Evolutionary conservation across 2,888 invertebrate species (phyloP).

Genomic region (Leptopterna dolabrata): DNA sequence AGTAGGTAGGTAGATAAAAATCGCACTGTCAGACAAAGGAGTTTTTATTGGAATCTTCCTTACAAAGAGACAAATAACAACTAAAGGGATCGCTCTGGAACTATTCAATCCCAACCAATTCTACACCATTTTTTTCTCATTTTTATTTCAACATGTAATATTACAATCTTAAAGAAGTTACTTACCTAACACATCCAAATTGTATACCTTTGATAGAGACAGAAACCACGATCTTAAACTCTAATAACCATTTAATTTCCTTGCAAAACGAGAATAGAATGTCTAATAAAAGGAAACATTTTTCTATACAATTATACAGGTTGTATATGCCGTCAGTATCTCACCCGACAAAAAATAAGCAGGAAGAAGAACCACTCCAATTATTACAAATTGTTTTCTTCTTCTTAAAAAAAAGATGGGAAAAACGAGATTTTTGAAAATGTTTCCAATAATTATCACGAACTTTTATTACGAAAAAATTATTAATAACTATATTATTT

Average conservation of each 20-base stretch:
- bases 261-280: background rate
- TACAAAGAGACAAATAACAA: background rate
- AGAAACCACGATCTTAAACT: constrained; percentile 11
- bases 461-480: constrained; percentile 34
- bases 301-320: background rate
- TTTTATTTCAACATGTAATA: background rate
- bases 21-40: background rate
- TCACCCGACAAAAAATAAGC: background rate
- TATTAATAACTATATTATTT: constrained; percentile 46
- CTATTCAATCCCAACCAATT: constrained; percentile 3
- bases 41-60: constrained; percentile 1
- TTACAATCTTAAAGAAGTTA: constrained; percentile 13
- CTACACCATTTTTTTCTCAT: background rate
- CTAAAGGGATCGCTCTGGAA: background rate
- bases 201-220: background rate
- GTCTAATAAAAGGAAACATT: background rate
- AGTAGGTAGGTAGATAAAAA: too few relatives aligned
- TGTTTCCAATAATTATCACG: background rate
- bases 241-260: background rate
- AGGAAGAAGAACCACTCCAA: background rate
- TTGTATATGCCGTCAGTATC: background rate
- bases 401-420: background rate
- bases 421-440: constrained; percentile 5
- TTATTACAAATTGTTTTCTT: background rate
- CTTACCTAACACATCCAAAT: constrained; percentile 17